phyloP scores from a whole-genome alignment of 1,140 invertebrate species.

The Temnothorax nylanderi region DNA sequence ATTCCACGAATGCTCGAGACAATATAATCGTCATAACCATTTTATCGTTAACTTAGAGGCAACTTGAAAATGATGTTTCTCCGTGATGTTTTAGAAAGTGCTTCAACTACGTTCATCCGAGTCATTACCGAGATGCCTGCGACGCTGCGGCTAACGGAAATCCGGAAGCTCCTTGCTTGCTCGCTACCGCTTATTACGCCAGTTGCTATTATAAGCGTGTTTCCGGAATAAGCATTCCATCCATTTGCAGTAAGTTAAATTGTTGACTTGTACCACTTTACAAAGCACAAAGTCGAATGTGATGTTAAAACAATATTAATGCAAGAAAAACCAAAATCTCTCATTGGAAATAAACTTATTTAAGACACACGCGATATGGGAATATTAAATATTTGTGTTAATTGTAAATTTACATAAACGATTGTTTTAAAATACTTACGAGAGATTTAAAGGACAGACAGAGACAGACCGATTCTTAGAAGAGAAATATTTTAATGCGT shows the following conservation, averaged over 20 bases:
- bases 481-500: not conserved
- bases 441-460: not conserved
- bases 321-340: not conserved
- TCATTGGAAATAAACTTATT: constrained; percentile 5
- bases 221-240: constrained; percentile 85
- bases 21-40: constrained; percentile 16
- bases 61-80: not conserved
- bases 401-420: constrained; percentile 18
- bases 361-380: not conserved
- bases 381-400: not conserved
- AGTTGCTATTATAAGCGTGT: constrained; percentile 86
- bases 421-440: not conserved
- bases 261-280: constrained; percentile 46
- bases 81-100: constrained; percentile 76
- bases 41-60: constrained; percentile 5
- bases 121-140: constrained; percentile 88
- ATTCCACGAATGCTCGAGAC: not conserved
- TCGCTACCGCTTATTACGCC: constrained; percentile 87
- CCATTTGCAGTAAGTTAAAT: constrained; percentile 85
- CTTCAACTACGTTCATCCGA: constrained; percentile 82
- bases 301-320: constrained; percentile 18
- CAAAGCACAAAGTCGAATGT: not conserved
- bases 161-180: constrained; percentile 85
- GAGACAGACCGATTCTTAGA: not conserved
- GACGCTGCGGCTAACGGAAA: constrained; percentile 85